Percentiles rank a stretch among this genome's conserved stretches.
phyloP scores from a whole-genome alignment of 1,140 invertebrate genomes.

The Diabrotica undecimpunctata region DNA sequence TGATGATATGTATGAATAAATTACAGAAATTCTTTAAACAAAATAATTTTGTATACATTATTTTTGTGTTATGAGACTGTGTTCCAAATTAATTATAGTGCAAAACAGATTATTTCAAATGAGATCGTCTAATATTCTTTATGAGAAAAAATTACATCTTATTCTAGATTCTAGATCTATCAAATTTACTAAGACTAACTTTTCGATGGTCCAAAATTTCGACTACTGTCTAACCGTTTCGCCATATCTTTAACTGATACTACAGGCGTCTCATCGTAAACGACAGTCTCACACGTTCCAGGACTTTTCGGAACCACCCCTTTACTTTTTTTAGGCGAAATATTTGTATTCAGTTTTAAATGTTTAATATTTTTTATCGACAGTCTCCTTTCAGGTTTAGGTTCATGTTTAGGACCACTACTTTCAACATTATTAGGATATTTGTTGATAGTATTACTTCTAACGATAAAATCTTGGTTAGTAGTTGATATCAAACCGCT shows the following conservation, averaged over 20 bases:
- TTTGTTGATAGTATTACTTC: constrained; percentile 43
- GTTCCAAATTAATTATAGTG: too few relatives aligned
- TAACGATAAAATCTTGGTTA: constrained; percentile 58
- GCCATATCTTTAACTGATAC: constrained; percentile 40
- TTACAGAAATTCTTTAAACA: too few relatives aligned
- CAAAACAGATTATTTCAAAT: too few relatives aligned
- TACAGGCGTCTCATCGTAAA: constrained; percentile 11
- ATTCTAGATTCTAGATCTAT: too few relatives aligned
- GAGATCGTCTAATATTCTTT: too few relatives aligned
- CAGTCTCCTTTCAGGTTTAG: constrained; percentile 23
- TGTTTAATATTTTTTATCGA: constrained; percentile 49
- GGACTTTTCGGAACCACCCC: constrained; percentile 30
- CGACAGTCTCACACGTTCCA: constrained; percentile 33
- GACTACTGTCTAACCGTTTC: constrained; percentile 34
- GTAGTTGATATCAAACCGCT: constrained; percentile 68
- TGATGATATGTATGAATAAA: too few relatives aligned
- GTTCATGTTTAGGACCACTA: constrained; percentile 7
- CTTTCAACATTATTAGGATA: not conserved
- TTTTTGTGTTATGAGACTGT: too few relatives aligned
- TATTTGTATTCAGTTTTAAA: constrained; percentile 46
- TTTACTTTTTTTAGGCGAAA: constrained; percentile 20
- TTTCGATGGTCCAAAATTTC: too few relatives aligned
- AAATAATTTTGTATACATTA: too few relatives aligned
- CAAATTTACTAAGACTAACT: too few relatives aligned
- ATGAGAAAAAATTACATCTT: too few relatives aligned